Percentiles rank a stretch among this genome's conserved stretches.
Evolutionary conservation across 2,797 vertebrate genomes (phyloP).

Genomic region (Danio aesculapii): DNA sequence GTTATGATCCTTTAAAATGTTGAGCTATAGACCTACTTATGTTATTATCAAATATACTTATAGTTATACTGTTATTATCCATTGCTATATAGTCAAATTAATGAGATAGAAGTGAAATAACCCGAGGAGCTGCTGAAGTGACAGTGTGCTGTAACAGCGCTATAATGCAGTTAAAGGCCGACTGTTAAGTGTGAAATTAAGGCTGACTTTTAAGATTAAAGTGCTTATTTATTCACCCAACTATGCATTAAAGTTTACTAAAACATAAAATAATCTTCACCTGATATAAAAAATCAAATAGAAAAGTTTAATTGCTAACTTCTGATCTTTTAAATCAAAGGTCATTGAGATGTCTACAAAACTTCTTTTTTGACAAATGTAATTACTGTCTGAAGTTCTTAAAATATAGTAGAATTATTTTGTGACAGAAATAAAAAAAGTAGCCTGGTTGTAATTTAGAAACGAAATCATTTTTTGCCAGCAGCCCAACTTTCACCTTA

Average conservation of each 20-base stretch:
- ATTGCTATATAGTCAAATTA: neutral
- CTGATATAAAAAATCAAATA: neutral
- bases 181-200: neutral
- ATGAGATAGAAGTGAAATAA: neutral
- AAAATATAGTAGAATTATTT: neutral
- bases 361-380: neutral
- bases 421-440: neutral
- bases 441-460: neutral
- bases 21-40: too few relatives aligned
- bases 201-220: neutral
- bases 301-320: neutral
- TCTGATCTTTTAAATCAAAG: neutral
- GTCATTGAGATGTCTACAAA: neutral
- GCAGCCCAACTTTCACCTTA: neutral
- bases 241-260: neutral
- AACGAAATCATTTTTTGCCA: neutral
- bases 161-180: neutral
- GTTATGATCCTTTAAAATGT: too few relatives aligned
- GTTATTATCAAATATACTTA: too few relatives aligned
- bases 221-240: neutral
- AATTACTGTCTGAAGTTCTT: neutral
- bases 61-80: too few relatives aligned
- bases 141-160: neutral
- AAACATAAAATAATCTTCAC: neutral
- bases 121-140: neutral